Base-by-base conservation (phyloP, 1,140 invertebrate genomes). In the Solen grandis region DNA sequence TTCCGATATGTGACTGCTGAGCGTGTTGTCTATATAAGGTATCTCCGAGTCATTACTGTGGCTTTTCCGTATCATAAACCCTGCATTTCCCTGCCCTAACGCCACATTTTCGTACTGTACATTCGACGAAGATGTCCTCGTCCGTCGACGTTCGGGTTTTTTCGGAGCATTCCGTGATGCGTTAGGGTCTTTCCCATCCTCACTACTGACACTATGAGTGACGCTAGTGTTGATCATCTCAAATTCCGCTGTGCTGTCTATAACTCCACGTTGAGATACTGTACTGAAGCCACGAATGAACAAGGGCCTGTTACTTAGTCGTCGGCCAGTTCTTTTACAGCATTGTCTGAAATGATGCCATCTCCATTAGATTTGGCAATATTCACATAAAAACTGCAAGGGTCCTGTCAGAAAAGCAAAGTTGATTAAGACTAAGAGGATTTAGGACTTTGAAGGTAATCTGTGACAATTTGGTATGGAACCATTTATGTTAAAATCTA, bases 171-270 rank as follows among this genome's bases (percentile, higher is more conserved):
- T 5, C n/a, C 41, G 27, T 4, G 74, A 66, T 57, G 33, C 4
- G 10, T 29, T 33, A 22, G 27, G 16, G 16, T 35, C 19, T 14
- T 10, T 54, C 5, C 29, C 50, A 25, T 54, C 52, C 22, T 72
- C 69, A 14, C 50, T 54, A 35, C 69, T 72, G 25, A 54, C 60
- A 19, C 38, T 50, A 33, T 38, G 54, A 2, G 46, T 63, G 41
- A 19, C 19, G 8, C 41, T 19, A 8, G 41, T 8, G 35, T 77
- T 65, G 2, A 57, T 38, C 31, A 77, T 66, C 54, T 77, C 74
- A 46, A 76, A 76, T 52, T 77, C 74, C 2, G 62, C 74, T 16
- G 74, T 77, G 50, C 74, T 77, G 63, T 77, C 74, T 36, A 77
- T 77, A 27, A 41, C 74, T 0, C 74, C 74, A 50, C 74, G 50